These are phyloP conservation scores for Corythornis cristatus DNA, from an alignment of 2,113 vertebrate genomes.

Conservation along the genomic window DNA sequence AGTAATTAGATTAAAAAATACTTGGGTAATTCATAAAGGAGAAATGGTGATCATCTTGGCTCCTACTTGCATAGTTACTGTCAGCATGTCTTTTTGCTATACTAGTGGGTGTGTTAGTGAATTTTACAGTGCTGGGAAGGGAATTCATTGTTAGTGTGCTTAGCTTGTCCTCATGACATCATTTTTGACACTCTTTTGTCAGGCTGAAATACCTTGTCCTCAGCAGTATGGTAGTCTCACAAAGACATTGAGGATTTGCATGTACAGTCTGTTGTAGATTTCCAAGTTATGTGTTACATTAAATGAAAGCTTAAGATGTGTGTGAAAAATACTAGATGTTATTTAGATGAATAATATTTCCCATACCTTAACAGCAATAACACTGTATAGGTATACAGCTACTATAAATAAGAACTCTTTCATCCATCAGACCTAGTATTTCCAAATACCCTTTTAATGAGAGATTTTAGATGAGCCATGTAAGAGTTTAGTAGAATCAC, in stretches of 20 bases:
- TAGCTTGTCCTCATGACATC: conserved; percentile 14
- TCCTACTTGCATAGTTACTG: background rate
- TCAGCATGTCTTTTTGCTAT: background rate
- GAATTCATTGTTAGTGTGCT: conserved; percentile 22
- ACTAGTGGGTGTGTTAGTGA: background rate
- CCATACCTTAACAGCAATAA: background rate
- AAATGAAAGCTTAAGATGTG: background rate
- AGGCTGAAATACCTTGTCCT: conserved; percentile 49
- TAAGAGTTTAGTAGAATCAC: background rate
- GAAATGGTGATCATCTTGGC: background rate
- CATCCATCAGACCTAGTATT: background rate
- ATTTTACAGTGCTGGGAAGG: conserved; percentile 9
- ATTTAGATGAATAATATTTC: background rate
- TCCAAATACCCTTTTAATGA: background rate
- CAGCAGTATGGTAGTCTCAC: conserved; percentile 25
- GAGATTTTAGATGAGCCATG: background rate
- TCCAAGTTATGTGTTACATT: background rate
- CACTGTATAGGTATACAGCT: background rate
- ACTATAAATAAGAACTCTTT: background rate
- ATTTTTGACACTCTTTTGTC: conserved; percentile 36
- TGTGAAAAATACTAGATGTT: background rate
- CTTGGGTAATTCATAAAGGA: background rate
- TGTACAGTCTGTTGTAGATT: background rate
- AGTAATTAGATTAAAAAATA: background rate
- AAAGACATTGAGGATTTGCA: conserved; percentile 13